Base-by-base conservation (phyloP, 1,140 invertebrate genomes). In the Diorhabda carinulata region DNA sequence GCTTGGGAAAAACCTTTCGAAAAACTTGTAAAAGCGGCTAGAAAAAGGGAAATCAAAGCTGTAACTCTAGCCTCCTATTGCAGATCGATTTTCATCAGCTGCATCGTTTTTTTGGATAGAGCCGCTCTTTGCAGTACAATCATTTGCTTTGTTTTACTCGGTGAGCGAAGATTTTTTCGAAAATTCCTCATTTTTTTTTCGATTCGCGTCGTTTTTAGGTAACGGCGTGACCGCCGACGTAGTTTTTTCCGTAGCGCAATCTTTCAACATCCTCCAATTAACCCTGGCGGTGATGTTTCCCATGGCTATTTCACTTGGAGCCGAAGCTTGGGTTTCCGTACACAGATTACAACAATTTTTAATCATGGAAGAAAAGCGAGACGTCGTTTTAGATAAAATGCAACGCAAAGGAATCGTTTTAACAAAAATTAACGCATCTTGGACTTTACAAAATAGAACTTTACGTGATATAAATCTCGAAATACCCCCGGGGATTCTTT, bases 1-100 rank as follows among this genome's bases (percentile, higher is more conserved):
- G 87, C 89, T 2, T 92, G 90, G 90, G 90, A 92, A 74, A 86
- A 85, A 67, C 88, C 90, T 4, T 91, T 91, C 67, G 83, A 84
- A 64, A 83, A 82, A 43, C 82, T 89, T 1, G 83, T 89, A 0
- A 81, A 82, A 4, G 66, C 76, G 5, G 83, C 83, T 3, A 78
- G 91, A 70, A 82, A 82, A 7, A 78, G 83, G 42, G 91, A 94
- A 81, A 87, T 93, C 43, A 81, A 85, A 43, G 84, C 87, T 59
- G 87, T 95, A 52, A 87, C 84, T 10, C 84, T 85, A 43, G 84
- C 90, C 2, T 89, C 90, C 0, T 90, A 91, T 74, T 81, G 94
- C 6, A 85, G 89, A 65, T 91, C 88, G 41, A 81, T 92, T 44
- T 91, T 90, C 81, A 83, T 90, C 65, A 87, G 85, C 25, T 85